These are phyloP conservation scores for Apteryx owenii DNA, from an alignment of 2,113 vertebrate species.

Conservation along the genomic window DNA sequence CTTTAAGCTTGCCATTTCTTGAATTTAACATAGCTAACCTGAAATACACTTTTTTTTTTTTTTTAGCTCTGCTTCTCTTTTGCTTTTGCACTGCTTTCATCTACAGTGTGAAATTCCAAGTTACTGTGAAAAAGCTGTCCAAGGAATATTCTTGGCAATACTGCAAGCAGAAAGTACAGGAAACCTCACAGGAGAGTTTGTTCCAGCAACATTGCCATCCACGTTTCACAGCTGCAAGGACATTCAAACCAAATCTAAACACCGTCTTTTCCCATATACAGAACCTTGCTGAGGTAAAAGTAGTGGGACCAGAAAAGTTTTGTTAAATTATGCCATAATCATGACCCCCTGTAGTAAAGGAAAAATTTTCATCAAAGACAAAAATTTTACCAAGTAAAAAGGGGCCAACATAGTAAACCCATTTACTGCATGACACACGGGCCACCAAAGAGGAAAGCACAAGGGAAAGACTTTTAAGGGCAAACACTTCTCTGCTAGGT, in stretches of 20 bases:
- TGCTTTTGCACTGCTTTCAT: constrained; percentile 45
- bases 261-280: not conserved
- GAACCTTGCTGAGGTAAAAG: not conserved
- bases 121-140: constrained; percentile 13
- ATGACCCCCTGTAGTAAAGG: not conserved
- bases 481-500: not conserved
- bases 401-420: not conserved
- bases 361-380: not conserved
- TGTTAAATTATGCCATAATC: not conserved
- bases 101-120: constrained; percentile 52
- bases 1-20: not conserved
- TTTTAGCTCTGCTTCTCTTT: not conserved
- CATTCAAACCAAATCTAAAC: not conserved
- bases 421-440: not conserved
- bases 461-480: not conserved
- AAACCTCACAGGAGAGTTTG: constrained; percentile 19
- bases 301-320: not conserved
- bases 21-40: not conserved
- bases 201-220: constrained; percentile 59
- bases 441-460: not conserved
- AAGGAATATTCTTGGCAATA: constrained; percentile 48
- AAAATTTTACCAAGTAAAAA: not conserved
- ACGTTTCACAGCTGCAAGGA: constrained; percentile 35
- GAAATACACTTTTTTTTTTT: not conserved
- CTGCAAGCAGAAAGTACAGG: constrained; percentile 37